These are phyloP conservation scores for Bos indicus DNA, from an alignment of 2,113 vertebrate genomes.

Conservation along the genomic window DNA sequence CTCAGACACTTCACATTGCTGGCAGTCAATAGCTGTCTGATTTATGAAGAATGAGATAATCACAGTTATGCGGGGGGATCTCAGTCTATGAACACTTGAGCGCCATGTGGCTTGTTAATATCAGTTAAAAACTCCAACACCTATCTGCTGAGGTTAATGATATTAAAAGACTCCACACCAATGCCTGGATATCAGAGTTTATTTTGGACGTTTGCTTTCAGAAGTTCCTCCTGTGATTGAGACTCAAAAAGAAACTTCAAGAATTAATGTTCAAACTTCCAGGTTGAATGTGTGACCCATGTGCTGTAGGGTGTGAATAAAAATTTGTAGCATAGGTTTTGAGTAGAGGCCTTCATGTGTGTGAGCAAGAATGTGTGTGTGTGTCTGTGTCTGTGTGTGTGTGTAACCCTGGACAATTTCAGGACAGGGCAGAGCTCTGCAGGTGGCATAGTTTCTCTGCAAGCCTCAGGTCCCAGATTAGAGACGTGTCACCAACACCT, in stretches of 20 bases:
- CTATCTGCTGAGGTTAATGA: background rate
- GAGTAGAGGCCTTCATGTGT: background rate
- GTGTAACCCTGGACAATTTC: background rate
- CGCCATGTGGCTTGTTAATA: background rate
- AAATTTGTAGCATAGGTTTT: background rate
- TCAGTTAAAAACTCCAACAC: background rate
- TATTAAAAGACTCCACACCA: background rate
- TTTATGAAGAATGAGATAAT: background rate
- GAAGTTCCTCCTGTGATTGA: background rate
- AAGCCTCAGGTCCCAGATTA: background rate
- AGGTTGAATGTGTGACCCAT: slow-evolving; percentile 31
- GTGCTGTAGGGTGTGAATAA: background rate
- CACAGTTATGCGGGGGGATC: background rate
- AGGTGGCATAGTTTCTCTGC: background rate
- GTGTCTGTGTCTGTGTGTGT: background rate
- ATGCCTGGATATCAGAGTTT: background rate
- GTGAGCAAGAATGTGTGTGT: background rate
- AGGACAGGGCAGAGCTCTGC: background rate
- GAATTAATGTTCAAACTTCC: slow-evolving; percentile 43
- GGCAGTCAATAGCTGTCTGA: background rate
- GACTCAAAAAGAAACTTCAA: slow-evolving; percentile 62
- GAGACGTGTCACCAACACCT: accelerated
- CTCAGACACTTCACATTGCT: background rate
- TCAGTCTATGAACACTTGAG: background rate
- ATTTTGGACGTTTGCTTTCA: slow-evolving; percentile 16